Evolutionary conservation across 2,113 vertebrate genomes (phyloP), one percentile per base, ranked within the genome.

Genomic region (Ophiodon elongatus): DNA sequence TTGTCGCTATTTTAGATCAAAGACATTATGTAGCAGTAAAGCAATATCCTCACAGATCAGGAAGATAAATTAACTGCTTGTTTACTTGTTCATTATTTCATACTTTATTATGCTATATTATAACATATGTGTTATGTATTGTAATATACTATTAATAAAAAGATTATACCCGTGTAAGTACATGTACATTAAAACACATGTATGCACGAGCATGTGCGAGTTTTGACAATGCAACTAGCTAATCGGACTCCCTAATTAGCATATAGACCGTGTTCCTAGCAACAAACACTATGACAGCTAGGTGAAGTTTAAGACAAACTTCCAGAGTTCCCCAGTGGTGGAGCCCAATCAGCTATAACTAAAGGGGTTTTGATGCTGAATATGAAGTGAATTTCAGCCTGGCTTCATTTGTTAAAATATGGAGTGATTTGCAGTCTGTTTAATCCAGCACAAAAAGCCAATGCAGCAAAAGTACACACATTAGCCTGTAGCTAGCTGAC

Each of bases 401-500:
- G 1, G 15, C 15, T 77, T 64, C 19, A 60, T 68, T 64, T 14
- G 23, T 57, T 33, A 11, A 69, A 73, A 76, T 29, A 56, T n/a
- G 8, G 33, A 70, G 31, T 65, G 68, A 74, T 73, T 54, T 65
- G 25, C 21, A 43, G 33, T 69, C 70, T 57, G 39, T 66, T 54
- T 74, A 21, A 73, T 62, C 65, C 47, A 65, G 56, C 25, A 69
- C 6, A 62, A 79, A 66, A n/a, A 68, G 13, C 31, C 19, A 29
- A 69, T 27, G n/a, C 56, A 64, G 68, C 37, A 56, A 54, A 35
- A 47, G 5, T 50, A 62, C 54, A 63, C 8, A 50, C 3, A 82
- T 75, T 27, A 47, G 56, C 57, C 57, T 74, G 57, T 63, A 64
- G 41, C 62, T 67, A 60, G 25, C 68, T 73, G 59, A 76, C 66